Evolutionary conservation across 2,797 vertebrate genomes (phyloP).

Genomic region (Syndactyla subalaris): DNA sequence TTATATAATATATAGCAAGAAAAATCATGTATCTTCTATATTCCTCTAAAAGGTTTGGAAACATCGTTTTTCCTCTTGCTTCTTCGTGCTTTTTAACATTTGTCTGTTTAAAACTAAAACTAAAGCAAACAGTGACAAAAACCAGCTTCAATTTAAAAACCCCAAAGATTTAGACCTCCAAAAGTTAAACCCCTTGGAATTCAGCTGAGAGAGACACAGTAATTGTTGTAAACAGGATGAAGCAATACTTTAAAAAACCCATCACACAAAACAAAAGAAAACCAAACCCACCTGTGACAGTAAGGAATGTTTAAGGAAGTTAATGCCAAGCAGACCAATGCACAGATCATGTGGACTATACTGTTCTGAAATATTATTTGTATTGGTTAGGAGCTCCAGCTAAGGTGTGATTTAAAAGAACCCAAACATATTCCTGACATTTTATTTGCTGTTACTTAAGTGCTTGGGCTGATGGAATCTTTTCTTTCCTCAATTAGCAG

Average conservation of each 20-base stretch:
- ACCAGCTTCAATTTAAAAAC: not conserved
- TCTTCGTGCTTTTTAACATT: not conserved
- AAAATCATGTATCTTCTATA: not conserved
- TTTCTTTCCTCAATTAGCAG: constrained; percentile 13
- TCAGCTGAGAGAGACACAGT: not conserved
- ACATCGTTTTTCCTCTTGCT: not conserved
- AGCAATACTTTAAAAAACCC: not conserved
- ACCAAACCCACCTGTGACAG: not conserved
- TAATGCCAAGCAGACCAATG: not conserved
- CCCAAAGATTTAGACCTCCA: not conserved
- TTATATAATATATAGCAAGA: not conserved
- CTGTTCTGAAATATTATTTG: not conserved
- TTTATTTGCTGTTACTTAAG: constrained; percentile 22
- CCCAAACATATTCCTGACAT: not conserved
- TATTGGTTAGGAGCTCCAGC: not conserved
- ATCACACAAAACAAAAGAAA: not conserved
- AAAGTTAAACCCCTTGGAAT: not conserved
- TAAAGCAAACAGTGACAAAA: not conserved
- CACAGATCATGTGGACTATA: not conserved
- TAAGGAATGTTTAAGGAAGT: not conserved
- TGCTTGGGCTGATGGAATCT: not conserved
- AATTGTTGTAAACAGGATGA: not conserved
- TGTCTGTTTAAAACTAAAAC: not conserved
- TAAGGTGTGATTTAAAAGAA: not conserved
- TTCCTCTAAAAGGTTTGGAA: not conserved